phyloP scores from a whole-genome alignment of 1,140 invertebrate genomes.

The Trinorchestia longiramus region DNA sequence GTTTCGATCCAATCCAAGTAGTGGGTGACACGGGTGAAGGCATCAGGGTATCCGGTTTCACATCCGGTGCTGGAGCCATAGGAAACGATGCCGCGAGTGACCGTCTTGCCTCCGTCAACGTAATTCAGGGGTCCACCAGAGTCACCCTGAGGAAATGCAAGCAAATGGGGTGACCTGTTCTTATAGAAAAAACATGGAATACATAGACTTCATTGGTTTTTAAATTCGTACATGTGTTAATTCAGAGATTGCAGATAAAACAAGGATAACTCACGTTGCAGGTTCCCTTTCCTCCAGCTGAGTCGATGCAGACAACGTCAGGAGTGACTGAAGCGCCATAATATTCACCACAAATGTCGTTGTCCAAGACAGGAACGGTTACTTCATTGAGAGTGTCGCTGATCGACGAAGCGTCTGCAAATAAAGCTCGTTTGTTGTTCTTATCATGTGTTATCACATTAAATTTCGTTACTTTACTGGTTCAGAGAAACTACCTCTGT shows the following conservation, averaged over 20 bases:
- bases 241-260: too few relatives aligned
- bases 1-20: conserved; percentile 18
- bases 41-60: conserved; percentile 23
- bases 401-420: too few relatives aligned
- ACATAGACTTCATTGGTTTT: too few relatives aligned
- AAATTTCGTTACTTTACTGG: too few relatives aligned
- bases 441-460: too few relatives aligned
- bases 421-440: too few relatives aligned
- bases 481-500: too few relatives aligned
- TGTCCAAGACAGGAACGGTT: not conserved
- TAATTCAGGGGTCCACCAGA: not conserved
- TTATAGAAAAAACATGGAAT: too few relatives aligned
- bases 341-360: not conserved
- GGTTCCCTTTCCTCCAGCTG: not conserved
- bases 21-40: conserved; percentile 29
- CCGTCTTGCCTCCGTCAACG: not conserved
- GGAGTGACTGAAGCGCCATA: not conserved
- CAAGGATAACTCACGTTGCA: conserved; percentile 28
- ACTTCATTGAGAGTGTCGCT: not conserved
- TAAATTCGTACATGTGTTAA: too few relatives aligned
- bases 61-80: not conserved
- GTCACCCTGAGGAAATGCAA: not conserved
- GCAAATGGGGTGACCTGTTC: too few relatives aligned
- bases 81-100: not conserved
- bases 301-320: not conserved